A percentile compares a stretch with the other conserved stretches of the same genome.
Evolutionary conservation across 2,113 vertebrate genomes (phyloP).

Genomic region (Chrysemys picta): DNA sequence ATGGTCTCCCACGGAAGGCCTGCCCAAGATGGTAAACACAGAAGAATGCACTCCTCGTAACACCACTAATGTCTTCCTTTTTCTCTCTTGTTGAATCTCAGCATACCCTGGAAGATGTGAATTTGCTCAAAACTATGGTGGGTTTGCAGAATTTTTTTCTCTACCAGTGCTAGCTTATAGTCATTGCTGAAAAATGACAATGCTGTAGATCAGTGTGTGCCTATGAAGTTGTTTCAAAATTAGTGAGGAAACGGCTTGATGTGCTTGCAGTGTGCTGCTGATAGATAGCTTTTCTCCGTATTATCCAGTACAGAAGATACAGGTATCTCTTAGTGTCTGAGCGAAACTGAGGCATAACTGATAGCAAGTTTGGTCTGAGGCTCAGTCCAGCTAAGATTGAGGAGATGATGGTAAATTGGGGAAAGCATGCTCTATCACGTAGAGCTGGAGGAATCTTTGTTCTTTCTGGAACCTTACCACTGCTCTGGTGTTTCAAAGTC

Average conservation of each 20-base stretch:
- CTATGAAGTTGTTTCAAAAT: conserved; percentile 34
- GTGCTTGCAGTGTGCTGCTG: background rate
- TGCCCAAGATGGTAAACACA: background rate
- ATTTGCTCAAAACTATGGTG: background rate
- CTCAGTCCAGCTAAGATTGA: background rate
- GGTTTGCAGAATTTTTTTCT: background rate
- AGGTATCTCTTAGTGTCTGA: background rate
- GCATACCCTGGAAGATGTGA: background rate
- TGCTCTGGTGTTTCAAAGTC: conserved; percentile 17
- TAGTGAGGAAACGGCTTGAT: background rate
- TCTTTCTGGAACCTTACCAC: background rate
- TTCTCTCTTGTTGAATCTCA: conserved; percentile 14
- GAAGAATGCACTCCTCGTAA: background rate
- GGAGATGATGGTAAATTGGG: background rate
- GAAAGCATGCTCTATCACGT: background rate
- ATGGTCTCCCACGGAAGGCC: background rate
- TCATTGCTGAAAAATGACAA: conserved; percentile 55
- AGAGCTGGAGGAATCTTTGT: background rate
- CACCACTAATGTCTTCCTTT: background rate
- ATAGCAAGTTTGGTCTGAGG: background rate
- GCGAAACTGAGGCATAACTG: background rate
- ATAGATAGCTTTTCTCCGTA: background rate
- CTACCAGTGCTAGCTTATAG: conserved; percentile 1
- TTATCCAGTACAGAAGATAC: background rate
- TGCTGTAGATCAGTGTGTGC: conserved; percentile 15